A percentile compares a stretch with the other conserved stretches of the same genome.
Conservation (phyloP, 2,888 invertebrate genomes). For the Sicus ferrugineus region DNA sequence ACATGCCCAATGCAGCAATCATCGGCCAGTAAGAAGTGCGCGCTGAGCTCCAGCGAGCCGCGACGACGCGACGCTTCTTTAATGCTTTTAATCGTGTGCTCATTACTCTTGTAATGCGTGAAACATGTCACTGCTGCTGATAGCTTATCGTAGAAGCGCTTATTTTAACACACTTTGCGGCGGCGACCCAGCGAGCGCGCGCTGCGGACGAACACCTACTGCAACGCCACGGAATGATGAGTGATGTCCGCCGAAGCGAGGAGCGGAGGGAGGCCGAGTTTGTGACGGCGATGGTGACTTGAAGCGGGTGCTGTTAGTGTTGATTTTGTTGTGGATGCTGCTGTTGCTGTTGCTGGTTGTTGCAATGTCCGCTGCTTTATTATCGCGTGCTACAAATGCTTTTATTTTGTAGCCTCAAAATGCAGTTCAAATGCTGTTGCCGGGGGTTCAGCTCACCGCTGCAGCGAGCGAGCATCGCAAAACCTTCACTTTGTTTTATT, state of each 20-base stretch:
- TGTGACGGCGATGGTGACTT: too few relatives aligned
- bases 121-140: constrained; percentile 58
- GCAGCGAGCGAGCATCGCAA: too few relatives aligned
- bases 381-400: too few relatives aligned
- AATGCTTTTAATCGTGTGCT: constrained; percentile 42
- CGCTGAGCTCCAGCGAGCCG: background rate
- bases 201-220: background rate
- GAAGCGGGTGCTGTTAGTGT: background rate
- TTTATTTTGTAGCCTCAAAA: too few relatives aligned
- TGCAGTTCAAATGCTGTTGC: too few relatives aligned
- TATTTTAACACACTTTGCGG: constrained; percentile 6
- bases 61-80: constrained; percentile 20
- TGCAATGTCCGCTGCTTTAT: background rate
- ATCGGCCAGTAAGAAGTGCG: background rate
- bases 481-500: too few relatives aligned
- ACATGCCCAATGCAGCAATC: background rate
- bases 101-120: constrained; percentile 56
- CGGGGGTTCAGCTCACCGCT: too few relatives aligned
- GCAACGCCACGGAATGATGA: too few relatives aligned
- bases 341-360: constrained; percentile 4
- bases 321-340: background rate
- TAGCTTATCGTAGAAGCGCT: constrained; percentile 51
- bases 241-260: too few relatives aligned
- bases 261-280: too few relatives aligned
- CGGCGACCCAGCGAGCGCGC: background rate